Conservation (phyloP, 2,888 invertebrate species). For the Corythucha ciliata region DNA sequence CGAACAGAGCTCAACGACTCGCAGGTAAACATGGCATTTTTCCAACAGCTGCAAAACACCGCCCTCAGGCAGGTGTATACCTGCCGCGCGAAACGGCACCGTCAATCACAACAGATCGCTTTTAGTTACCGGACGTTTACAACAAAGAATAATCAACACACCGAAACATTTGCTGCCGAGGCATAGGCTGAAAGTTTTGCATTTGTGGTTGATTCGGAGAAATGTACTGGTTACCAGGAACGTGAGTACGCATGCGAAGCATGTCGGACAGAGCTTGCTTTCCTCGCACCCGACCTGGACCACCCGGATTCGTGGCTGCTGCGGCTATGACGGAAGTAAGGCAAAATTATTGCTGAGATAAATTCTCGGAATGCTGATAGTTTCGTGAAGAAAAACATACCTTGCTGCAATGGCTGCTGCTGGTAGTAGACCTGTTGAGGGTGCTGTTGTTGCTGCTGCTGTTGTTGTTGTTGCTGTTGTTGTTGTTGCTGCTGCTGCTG, state of each 20-base stretch:
- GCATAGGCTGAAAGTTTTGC: conserved; percentile 42
- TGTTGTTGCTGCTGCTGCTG: conserved; percentile 37
- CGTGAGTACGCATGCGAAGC: conserved; percentile 65
- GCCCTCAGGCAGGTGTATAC: too few species aligned
- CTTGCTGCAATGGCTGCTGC: conserved; percentile 40
- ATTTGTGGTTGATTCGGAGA: conserved; percentile 37
- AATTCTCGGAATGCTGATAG: not conserved
- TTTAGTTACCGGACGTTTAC: not conserved
- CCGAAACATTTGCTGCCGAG: conserved; percentile 43
- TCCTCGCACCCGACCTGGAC: conserved; percentile 42
- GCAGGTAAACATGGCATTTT: too few species aligned
- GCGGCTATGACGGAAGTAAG: too few species aligned
- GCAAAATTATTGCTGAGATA: not conserved
- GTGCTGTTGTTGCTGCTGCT: conserved; percentile 28
- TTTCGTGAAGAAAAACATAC: conserved; percentile 4
- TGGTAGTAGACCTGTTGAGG: conserved; percentile 39
- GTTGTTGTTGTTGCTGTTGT: conserved; percentile 38
- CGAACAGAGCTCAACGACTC: too few species aligned
- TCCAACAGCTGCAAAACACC: too few species aligned
- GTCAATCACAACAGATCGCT: too few species aligned
- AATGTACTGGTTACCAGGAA: conserved; percentile 44
- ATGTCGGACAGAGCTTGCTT: conserved; percentile 81
- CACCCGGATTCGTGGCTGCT: conserved; percentile 19
- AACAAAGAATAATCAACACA: conserved; percentile 30
- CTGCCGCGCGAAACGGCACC: too few species aligned